These are phyloP conservation scores for Acromyrmex charruanus DNA, from an alignment of 1,140 invertebrate species.

Conservation along the genomic window DNA sequence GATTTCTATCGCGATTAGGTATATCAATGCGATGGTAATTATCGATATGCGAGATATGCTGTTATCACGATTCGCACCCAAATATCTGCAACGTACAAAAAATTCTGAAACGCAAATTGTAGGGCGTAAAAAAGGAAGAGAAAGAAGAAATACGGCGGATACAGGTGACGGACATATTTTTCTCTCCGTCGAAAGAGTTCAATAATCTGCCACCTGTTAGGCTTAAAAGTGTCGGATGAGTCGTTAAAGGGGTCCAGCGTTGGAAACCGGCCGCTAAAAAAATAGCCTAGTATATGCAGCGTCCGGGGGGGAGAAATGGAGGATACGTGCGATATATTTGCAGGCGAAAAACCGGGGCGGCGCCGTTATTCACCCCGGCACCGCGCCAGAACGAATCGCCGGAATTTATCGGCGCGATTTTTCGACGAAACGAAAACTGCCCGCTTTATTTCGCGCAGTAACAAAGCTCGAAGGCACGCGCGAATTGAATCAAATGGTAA, in stretches of 20 bases:
- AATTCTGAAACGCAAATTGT: background rate
- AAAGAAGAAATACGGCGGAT: background rate
- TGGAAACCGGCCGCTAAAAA: conserved; percentile 37
- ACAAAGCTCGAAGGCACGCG: conserved; percentile 23
- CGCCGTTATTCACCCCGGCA: conserved; percentile 26
- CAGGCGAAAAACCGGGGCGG: conserved; percentile 42
- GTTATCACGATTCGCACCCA: background rate
- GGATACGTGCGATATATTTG: conserved; percentile 55
- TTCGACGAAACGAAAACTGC: conserved; percentile 48
- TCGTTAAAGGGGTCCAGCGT: conserved; percentile 32
- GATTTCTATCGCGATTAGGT: conserved; percentile 17
- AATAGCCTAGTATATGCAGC: conserved; percentile 62
- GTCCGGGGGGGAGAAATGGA: background rate
- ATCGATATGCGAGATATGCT: no score
- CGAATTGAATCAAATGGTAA: conserved; percentile 36
- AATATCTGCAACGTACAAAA: background rate
- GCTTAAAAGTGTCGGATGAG: conserved; percentile 62
- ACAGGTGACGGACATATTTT: conserved; percentile 16
- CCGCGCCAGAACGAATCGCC: conserved; percentile 65
- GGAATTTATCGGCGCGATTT: conserved; percentile 72
- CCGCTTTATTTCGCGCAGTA: conserved; percentile 62
- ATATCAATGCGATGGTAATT: background rate
- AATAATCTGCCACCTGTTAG: conserved; percentile 73
- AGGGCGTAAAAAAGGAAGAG: background rate
- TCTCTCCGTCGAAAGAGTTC: conserved; percentile 3